Base-by-base conservation (phyloP, 1,140 invertebrate species). In the Araneus ventricosus region DNA sequence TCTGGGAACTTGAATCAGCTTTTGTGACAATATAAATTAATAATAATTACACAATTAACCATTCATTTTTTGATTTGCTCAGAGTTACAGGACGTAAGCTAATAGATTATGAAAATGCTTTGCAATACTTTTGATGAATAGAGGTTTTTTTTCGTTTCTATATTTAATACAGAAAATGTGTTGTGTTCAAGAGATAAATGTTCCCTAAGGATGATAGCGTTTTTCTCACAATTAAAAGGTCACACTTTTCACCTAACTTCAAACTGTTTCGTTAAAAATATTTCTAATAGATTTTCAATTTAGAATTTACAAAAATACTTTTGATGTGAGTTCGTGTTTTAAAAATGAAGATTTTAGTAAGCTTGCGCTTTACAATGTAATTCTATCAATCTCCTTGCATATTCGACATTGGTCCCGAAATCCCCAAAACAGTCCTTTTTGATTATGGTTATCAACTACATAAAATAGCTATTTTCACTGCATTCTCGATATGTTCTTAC, bases 261-360 rank as follows among this genome's bases (percentile, higher is more conserved):
- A 75, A 75, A 75, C 4, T 34, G 3, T 0, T 20, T 75, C 30
- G 8, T n/a, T 67, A 75, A 75, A 75, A 75, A 30, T 37, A 34
- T 75, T 34, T 30, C 27, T 20, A 37, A 75, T 75, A 37, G 17
- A 20, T 20, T 37, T 75, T 4, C 17, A 75, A 37, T 75, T 75
- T 37, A 6, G 70, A 75, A 75, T 75, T 75, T 75, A 75, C 30
- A 75, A 75, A 75, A 75, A 75, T 75, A 75, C 20, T 75, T 75
- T 75, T 34, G 70, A 75, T 17, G 70, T 20, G 30, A 75, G 24
- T 34, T 75, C 17, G 2, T 5, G 30, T 75, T 75, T 20, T 37
- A 20, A 34, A 37, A 34, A 20, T 34, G 20, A 34, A 34, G 2
- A 20, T 37, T 30, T 75, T 75, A 75, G 34, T 34, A 75, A 75